These are phyloP conservation scores for Nysson spinosus DNA, from an alignment of 2,888 invertebrate species.

Conservation along the genomic window DNA sequence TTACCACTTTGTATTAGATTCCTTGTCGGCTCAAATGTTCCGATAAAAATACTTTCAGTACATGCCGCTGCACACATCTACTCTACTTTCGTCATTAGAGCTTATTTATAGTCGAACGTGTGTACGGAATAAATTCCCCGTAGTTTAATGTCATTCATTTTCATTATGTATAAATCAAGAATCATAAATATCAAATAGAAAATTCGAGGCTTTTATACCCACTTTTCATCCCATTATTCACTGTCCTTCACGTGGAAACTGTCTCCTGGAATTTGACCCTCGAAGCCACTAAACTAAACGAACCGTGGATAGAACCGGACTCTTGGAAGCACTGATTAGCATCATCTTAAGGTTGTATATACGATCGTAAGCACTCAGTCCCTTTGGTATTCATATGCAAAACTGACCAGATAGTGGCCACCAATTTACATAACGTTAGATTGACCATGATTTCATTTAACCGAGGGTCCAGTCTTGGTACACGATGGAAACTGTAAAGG, in stretches of 20 bases:
- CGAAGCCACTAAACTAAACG: slow-evolving; percentile 71
- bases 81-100: background rate
- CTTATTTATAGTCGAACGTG: too few relatives aligned
- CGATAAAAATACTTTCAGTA: slow-evolving; percentile 51
- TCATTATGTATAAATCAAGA: too few relatives aligned
- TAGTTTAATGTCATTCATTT: too few relatives aligned
- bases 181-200: too few relatives aligned
- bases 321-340: slow-evolving; percentile 69
- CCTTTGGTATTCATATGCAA: slow-evolving; percentile 75
- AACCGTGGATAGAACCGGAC: slow-evolving; percentile 63
- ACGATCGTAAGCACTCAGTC: slow-evolving; percentile 53
- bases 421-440: slow-evolving; percentile 76
- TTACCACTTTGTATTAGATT: slow-evolving; percentile 59
- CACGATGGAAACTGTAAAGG: slow-evolving; percentile 29
- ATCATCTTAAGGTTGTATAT: slow-evolving; percentile 70
- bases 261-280: slow-evolving; percentile 42
- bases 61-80: background rate
- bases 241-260: slow-evolving; percentile 6
- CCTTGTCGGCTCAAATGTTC: slow-evolving; percentile 36
- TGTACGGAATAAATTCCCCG: too few relatives aligned
- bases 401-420: slow-evolving; percentile 73
- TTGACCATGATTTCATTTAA: slow-evolving; percentile 76
- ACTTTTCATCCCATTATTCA: slow-evolving; percentile 21
- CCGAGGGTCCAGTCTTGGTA: slow-evolving; percentile 20
- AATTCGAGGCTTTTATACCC: too few relatives aligned